phyloP scores from a whole-genome alignment of 2,888 invertebrate species.

The Allophyes oxyacanthae region DNA sequence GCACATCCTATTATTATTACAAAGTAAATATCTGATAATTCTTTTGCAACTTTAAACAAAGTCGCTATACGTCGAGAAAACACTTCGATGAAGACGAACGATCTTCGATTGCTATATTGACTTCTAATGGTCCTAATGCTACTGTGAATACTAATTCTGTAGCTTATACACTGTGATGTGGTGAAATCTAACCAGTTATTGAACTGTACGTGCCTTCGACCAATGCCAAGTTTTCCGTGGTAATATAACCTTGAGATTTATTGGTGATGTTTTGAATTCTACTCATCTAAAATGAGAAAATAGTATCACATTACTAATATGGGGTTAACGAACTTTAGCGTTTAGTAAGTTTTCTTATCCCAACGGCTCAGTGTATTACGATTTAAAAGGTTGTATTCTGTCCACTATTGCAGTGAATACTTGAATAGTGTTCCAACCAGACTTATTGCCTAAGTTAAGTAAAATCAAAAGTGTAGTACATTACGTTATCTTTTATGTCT shows the following conservation, averaged over 20 bases:
- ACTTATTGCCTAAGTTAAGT: too few species aligned
- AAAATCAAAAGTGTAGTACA: too few species aligned
- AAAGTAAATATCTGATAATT: too few species aligned
- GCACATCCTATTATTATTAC: too few species aligned
- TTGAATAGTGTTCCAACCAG: too few species aligned
- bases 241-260: conserved; percentile 25
- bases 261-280: conserved; percentile 40
- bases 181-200: conserved; percentile 37
- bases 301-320: too few species aligned
- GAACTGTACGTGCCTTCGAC: conserved; percentile 38
- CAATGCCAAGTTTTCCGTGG: conserved; percentile 46
- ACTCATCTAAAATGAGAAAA: conserved; percentile 4
- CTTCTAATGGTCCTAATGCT: conserved; percentile 15
- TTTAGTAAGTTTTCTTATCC: too few species aligned
- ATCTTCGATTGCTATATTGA: conserved; percentile 10
- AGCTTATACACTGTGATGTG: conserved; percentile 18
- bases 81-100: conserved; percentile 3
- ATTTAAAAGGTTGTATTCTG: too few species aligned
- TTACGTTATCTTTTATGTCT: not conserved
- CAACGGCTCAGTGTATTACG: too few species aligned
- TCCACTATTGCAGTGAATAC: too few species aligned
- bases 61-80: not conserved
- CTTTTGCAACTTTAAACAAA: too few species aligned
- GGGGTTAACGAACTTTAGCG: too few species aligned
- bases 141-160: conserved; percentile 28